Percentiles rank a stretch among this genome's conserved stretches.
Conservation (phyloP, 2,797 vertebrate genomes). For the Macropus fuliginosus region DNA sequence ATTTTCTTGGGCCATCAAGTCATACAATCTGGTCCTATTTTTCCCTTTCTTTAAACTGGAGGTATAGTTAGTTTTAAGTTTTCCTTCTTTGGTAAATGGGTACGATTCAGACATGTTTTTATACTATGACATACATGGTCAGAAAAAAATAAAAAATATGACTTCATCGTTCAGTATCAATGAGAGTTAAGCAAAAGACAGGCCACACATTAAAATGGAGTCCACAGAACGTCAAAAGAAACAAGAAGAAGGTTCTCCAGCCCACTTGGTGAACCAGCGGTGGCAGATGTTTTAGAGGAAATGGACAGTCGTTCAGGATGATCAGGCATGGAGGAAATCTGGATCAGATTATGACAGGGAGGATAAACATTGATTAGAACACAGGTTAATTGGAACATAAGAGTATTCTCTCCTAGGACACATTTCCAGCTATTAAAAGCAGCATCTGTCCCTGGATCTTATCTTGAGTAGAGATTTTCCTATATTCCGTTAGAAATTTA, state of each 20-base stretch:
- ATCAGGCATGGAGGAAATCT: background rate
- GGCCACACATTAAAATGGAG: background rate
- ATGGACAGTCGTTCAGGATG: background rate
- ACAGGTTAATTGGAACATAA: background rate
- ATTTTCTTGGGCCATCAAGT: background rate
- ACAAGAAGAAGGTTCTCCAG: background rate
- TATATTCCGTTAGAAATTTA: background rate
- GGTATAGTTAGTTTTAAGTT: background rate
- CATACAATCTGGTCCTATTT: background rate
- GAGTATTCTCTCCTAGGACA: background rate
- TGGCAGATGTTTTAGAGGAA: background rate
- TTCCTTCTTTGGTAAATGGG: constrained; percentile 13
- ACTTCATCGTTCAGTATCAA: background rate
- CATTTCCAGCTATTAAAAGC: background rate
- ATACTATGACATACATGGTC: background rate
- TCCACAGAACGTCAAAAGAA: background rate
- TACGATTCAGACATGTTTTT: constrained; percentile 8
- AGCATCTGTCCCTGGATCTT: background rate
- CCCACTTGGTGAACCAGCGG: background rate
- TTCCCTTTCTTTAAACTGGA: background rate
- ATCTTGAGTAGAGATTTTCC: background rate
- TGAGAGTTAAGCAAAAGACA: background rate
- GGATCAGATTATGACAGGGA: background rate
- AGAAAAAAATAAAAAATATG: background rate
- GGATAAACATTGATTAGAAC: background rate